Evolutionary conservation across 2,797 vertebrate species (phyloP).

Genomic region (Prionace glauca): DNA sequence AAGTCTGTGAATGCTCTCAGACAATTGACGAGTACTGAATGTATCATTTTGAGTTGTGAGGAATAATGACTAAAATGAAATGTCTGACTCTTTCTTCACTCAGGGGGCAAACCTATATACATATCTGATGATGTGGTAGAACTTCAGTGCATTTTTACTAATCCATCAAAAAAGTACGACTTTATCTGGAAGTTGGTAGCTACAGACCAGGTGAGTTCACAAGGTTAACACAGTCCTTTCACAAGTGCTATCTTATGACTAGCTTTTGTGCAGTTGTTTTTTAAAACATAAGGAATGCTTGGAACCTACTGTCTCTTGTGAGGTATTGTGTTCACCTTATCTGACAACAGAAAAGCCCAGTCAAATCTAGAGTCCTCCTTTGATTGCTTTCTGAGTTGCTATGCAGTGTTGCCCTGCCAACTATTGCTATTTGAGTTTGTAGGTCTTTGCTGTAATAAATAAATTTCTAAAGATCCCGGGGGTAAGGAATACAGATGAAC

Average conservation of each 20-base stretch:
- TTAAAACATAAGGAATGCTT: background rate
- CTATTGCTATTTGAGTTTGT: no score
- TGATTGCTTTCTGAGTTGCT: background rate
- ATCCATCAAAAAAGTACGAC: conserved; percentile 51
- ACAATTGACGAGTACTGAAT: background rate
- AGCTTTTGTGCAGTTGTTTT: background rate
- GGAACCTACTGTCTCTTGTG: background rate
- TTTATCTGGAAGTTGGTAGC: conserved; percentile 52
- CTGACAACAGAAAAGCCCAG: background rate
- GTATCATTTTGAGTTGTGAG: background rate
- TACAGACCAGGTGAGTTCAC: conserved; percentile 49
- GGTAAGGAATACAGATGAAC: background rate
- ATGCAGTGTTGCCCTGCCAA: conserved; percentile 5
- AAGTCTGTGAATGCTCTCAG: background rate
- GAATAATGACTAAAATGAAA: conserved; percentile 39
- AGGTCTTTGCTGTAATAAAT: background rate
- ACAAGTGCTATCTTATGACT: background rate
- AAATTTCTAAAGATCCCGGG: background rate
- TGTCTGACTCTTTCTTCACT: conserved; percentile 42
- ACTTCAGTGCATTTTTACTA: conserved; percentile 49
- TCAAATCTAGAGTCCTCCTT: background rate
- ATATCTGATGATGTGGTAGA: conserved; percentile 46
- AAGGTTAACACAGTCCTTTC: background rate
- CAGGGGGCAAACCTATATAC: conserved; percentile 50
- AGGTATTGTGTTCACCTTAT: background rate